Base-by-base conservation (phyloP, 2,888 invertebrate genomes). In the Antheraea assamensis region DNA sequence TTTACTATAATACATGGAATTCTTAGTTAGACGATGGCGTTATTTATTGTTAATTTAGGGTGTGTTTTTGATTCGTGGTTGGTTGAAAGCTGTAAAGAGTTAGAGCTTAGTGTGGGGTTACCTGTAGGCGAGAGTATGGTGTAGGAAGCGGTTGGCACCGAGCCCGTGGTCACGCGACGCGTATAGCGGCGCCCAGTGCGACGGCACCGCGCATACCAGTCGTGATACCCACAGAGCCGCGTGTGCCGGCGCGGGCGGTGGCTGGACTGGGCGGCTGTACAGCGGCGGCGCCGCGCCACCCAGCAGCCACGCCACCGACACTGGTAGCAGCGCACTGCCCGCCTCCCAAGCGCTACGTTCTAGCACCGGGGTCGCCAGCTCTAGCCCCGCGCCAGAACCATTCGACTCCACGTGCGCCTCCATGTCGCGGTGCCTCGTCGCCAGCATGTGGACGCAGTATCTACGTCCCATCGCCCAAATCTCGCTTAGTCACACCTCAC, bases 141-240 rank as follows among this genome's bases (percentile, higher is more conserved):
- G 97, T 81, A 97, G 93, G 91, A 98, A 98, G 80, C 98, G 95
- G 94, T 98, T 98, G 74, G 97, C 96, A 42, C 98, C 98, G n/a
- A 97, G 92, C 0, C 98, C 99, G 91, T 98, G 97, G 76, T 97
- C 96, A 81, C 96, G 96, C 74, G 98, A 97, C 83, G 97, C 96
- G 93, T 98, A 99, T 72, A 99, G 92, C 76, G 97, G 94, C 73
- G 96, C 96, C 98, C 98, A 99, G 90, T 98, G 98, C 74, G 97
- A 97, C 2, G 97, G 97, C 81, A 96, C 95, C 79, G 96, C 95
- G 80, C 96, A 96, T 73, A 96, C 91, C 30, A 96, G 90, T 75
- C 96, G 96, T 74, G 96, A 95, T 82, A 97, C 94, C 89, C 97
- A 96, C 75, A 87, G 93, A 81, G 81, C 10, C 19, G 31, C 42